These are phyloP conservation scores for Lissonota sp. DNA, from an alignment of 2,888 invertebrate species.

Conservation along the genomic window DNA sequence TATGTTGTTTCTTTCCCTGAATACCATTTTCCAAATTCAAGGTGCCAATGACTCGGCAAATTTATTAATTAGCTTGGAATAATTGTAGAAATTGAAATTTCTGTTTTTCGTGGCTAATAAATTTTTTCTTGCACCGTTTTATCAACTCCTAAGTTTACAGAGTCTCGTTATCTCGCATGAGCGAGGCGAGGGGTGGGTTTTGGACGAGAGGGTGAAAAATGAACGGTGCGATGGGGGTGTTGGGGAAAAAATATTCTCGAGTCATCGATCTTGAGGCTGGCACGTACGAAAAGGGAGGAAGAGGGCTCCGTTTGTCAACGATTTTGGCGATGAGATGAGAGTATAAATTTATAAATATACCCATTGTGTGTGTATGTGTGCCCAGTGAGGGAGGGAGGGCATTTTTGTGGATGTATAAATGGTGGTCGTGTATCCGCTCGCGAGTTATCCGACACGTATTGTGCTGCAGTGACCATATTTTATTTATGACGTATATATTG, in stretches of 20 bases:
- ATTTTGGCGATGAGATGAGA: constrained; percentile 21
- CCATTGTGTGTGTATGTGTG: not conserved
- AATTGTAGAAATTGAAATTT: not conserved
- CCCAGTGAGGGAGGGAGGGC: not conserved
- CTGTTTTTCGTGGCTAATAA: not conserved
- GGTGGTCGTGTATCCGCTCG: constrained; percentile 52
- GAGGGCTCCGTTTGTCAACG: constrained; percentile 52
- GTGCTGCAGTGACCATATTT: constrained; percentile 70
- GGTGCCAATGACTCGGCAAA: no score
- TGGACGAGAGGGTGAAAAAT: constrained; percentile 49
- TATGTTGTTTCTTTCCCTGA: no score
- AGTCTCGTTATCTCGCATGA: constrained; percentile 21
- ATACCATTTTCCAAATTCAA: no score
- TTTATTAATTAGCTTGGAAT: not conserved
- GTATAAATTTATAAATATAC: constrained; percentile 22
- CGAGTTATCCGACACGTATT: constrained; percentile 72
- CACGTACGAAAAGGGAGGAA: constrained; percentile 19
- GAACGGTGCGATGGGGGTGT: constrained; percentile 32
- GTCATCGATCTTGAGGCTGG: constrained; percentile 70
- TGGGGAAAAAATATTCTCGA: constrained; percentile 62
- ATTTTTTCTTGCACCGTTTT: not conserved
- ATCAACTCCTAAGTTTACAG: constrained; percentile 22
- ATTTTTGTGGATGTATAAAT: constrained; percentile 24
- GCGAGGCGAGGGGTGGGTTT: constrained; percentile 12
- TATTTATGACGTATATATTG: constrained; percentile 70